These are phyloP conservation scores for Forbesichthys agassizii DNA, from an alignment of 2,113 vertebrate species.

Conservation along the genomic window DNA sequence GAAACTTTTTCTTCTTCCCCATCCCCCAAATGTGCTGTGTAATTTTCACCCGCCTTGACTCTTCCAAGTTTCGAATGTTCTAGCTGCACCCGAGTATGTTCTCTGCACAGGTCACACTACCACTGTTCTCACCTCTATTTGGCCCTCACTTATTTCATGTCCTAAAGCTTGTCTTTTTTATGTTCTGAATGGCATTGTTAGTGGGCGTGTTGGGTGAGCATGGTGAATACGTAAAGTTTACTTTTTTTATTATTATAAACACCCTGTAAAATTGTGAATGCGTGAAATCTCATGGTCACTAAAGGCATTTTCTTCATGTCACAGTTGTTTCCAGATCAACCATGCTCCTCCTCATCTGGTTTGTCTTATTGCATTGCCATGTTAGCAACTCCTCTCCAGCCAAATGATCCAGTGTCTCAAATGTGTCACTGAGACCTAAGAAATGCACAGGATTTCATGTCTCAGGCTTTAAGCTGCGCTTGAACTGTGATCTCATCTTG, in stretches of 20 bases:
- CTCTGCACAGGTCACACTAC: conserved; percentile 54
- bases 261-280: no score
- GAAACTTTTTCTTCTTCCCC: no score
- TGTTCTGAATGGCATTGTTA: conserved; percentile 1
- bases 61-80: conserved; percentile 32
- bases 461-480: conserved; percentile 13
- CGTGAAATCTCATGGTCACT: background rate
- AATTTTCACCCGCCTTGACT: conserved; percentile 14
- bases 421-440: no score
- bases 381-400: conserved; percentile 4
- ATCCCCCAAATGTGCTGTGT: conserved; percentile 13
- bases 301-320: background rate
- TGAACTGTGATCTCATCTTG: background rate
- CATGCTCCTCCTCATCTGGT: background rate
- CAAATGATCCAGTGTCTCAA: background rate
- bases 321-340: background rate
- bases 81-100: background rate
- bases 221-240: background rate
- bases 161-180: conserved; percentile 33
- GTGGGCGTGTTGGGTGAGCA: conserved; percentile 10
- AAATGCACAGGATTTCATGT: no score
- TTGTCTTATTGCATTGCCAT: conserved; percentile 24
- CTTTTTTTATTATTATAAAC: background rate
- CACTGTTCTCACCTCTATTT: conserved; percentile 40
- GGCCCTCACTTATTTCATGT: conserved; percentile 27